These are phyloP conservation scores for Nycticorax nycticorax DNA, from an alignment of 2,113 vertebrate genomes.

Conservation along the genomic window DNA sequence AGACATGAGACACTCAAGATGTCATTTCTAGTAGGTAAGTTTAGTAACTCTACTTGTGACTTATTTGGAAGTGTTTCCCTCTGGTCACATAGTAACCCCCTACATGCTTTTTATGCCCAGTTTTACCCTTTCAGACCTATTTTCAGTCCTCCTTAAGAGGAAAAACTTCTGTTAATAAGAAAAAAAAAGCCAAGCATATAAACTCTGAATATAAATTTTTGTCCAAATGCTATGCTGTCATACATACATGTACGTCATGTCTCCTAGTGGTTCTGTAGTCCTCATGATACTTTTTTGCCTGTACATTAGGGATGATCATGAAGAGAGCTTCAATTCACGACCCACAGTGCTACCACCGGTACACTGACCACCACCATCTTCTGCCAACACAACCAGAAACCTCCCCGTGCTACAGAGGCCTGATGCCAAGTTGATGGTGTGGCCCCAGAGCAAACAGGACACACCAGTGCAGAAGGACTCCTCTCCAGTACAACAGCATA, in stretches of 20 bases:
- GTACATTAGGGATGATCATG: background rate
- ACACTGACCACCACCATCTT: background rate
- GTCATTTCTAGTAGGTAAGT: background rate
- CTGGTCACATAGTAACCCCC: background rate
- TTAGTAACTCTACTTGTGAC: background rate
- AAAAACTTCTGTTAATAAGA: background rate
- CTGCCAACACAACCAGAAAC: background rate
- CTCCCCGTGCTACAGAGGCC: background rate
- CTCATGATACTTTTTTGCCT: background rate
- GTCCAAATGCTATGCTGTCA: background rate
- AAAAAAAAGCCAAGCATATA: background rate
- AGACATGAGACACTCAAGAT: background rate
- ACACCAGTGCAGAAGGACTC: background rate
- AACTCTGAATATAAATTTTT: background rate
- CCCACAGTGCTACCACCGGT: fast-evolving
- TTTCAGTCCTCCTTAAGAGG: background rate
- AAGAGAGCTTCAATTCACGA: background rate
- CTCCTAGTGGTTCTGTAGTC: background rate
- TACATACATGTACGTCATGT: background rate
- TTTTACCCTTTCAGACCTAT: background rate
- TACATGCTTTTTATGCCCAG: background rate
- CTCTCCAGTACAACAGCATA: background rate
- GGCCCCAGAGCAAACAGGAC: background rate
- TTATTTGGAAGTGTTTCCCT: background rate
- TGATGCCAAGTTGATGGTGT: background rate